Evolutionary conservation across 2,113 vertebrate species (phyloP).

Genomic region (Leptobrachium ailaonicum): DNA sequence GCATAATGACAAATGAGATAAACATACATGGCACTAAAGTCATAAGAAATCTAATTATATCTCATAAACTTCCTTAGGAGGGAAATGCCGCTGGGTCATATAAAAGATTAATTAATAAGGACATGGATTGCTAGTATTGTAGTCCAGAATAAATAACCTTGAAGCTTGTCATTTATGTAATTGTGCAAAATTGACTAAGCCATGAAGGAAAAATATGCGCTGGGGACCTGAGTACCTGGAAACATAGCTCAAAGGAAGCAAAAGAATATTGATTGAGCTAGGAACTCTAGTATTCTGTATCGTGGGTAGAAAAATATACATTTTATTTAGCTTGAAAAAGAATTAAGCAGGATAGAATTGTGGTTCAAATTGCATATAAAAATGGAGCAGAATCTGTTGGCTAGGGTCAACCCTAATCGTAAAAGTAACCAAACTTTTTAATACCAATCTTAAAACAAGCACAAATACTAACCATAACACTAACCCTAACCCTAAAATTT

Average conservation of each 20-base stretch:
- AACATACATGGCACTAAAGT: conserved; percentile 44
- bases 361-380: no score
- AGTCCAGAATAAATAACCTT: conserved; percentile 42
- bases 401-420: no score
- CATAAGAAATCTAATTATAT: conserved; percentile 36
- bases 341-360: no score
- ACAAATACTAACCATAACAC: no score
- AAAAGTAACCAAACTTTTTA: no score
- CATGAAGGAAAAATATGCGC: conserved; percentile 39
- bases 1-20: conserved; percentile 9
- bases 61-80: background rate
- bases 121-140: conserved; percentile 22
- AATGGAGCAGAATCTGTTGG: no score
- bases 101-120: conserved; percentile 10
- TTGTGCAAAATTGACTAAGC: conserved; percentile 36
- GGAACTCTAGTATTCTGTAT: background rate
- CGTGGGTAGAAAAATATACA: no score
- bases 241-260: background rate
- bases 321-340: no score
- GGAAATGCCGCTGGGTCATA: background rate
- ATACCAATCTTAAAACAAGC: no score
- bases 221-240: conserved; percentile 8
- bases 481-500: no score
- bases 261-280: background rate
- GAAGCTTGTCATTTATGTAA: conserved; percentile 37